A percentile compares a stretch with the other conserved stretches of the same genome.
Conservation (phyloP, 64 coral and sea anemone genomes). For the Montipora sp. region DNA sequence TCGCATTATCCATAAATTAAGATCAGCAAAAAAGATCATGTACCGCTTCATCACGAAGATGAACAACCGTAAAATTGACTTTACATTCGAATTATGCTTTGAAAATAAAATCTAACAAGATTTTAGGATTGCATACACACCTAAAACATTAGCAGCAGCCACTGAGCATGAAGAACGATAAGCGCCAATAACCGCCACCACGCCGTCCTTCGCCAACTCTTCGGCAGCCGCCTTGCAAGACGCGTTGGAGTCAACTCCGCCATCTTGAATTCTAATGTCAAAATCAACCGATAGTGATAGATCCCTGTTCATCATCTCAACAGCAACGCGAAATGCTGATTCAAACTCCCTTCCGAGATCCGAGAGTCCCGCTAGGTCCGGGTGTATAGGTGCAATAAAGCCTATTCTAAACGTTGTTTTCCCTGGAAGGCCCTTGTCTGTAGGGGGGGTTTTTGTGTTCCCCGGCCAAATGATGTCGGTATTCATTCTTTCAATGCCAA, state of each 20-base stretch:
- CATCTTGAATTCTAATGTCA: constrained; percentile 80
- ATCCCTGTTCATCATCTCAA: constrained; percentile 99
- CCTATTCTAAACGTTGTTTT: constrained; percentile 97
- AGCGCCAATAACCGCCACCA: constrained; percentile 95
- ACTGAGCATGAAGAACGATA: constrained; percentile 92
- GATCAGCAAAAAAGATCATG: no score
- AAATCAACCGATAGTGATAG: constrained; percentile 89
- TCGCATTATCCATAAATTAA: background rate
- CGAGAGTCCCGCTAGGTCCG: constrained; percentile 81
- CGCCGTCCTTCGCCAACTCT: constrained; percentile 80
- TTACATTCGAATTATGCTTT: no score
- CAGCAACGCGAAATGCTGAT: constrained; percentile 80
- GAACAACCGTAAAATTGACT: no score
- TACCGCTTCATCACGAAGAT: no score
- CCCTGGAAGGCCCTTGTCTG: constrained; percentile 90
- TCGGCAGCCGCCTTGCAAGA: constrained; percentile 83
- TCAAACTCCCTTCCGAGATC: constrained; percentile 89
- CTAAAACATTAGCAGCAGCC: constrained; percentile 79
- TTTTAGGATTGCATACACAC: constrained; percentile 20
- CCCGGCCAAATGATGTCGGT: constrained; percentile 91
- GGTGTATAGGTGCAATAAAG: constrained; percentile 83
- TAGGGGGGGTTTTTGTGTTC: constrained; percentile 79
- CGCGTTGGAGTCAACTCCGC: constrained; percentile 57
- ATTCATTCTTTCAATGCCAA: constrained; percentile 67
- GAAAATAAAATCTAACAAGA: background rate